phyloP scores from a whole-genome alignment of 2,888 invertebrate genomes.

The Sesamia inferens region DNA sequence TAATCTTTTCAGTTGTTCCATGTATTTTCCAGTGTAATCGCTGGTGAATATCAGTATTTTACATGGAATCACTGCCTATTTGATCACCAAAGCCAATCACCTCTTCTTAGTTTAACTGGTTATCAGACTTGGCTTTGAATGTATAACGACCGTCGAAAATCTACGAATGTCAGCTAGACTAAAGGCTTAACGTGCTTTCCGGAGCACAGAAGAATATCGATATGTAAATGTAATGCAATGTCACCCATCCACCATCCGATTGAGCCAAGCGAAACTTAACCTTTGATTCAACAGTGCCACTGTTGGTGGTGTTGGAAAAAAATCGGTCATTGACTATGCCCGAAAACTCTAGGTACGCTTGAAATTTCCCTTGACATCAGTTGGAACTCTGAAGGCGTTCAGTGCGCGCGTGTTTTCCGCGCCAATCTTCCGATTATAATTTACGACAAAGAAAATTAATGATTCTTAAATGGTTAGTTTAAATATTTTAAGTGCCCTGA shows the following conservation, averaged over 20 bases:
- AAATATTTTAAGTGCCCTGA: slow-evolving; percentile 12
- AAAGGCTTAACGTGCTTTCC: neutral
- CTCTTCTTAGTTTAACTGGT: neutral
- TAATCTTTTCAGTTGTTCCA: neutral
- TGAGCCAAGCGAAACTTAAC: neutral
- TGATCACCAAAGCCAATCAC: neutral
- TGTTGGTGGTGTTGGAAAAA: slow-evolving; percentile 46
- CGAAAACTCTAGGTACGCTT: slow-evolving; percentile 33
- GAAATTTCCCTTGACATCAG: slow-evolving; percentile 53
- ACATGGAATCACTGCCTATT: neutral
- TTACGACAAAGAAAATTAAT: slow-evolving; percentile 46
- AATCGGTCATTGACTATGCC: slow-evolving; percentile 32
- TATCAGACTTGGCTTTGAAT: too few relatives aligned
- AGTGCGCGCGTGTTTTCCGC: slow-evolving; percentile 41
- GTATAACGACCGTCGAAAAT: too few relatives aligned
- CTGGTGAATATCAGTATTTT: neutral
- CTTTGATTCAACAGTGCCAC: neutral
- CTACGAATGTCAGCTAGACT: neutral
- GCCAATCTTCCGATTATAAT: slow-evolving; percentile 27
- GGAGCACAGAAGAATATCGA: neutral
- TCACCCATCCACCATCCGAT: neutral
- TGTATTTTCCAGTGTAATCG: neutral
- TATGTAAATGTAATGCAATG: neutral
- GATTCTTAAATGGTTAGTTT: slow-evolving; percentile 16
- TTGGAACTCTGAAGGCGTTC: slow-evolving; percentile 41